phyloP scores from a whole-genome alignment of 2,888 invertebrate genomes.

The Orchesellides sinensis region DNA sequence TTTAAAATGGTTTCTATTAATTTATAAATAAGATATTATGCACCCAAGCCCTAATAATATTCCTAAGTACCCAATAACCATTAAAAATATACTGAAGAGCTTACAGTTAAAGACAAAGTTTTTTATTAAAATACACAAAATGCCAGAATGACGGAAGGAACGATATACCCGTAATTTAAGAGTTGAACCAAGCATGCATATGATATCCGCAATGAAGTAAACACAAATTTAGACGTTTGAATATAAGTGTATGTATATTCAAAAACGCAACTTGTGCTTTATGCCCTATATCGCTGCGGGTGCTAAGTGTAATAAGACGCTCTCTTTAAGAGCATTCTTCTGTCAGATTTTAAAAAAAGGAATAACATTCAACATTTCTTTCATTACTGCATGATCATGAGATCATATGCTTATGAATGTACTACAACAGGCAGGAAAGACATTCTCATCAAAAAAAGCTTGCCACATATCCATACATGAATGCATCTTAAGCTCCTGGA shows the following conservation, averaged over 20 bases:
- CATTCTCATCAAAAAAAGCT: not conserved
- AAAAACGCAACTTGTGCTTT: not conserved
- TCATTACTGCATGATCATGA: constrained; percentile 55
- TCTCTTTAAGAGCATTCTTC: constrained; percentile 22
- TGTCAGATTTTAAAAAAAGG: not conserved
- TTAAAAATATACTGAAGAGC: too few species aligned
- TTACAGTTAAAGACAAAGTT: not conserved
- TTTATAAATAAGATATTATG: too few species aligned
- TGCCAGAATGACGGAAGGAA: not conserved
- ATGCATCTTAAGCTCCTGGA: constrained; percentile 59
- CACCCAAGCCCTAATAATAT: too few species aligned
- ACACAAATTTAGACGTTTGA: constrained; percentile 25
- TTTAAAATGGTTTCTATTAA: too few species aligned
- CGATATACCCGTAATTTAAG: not conserved
- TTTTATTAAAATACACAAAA: constrained; percentile 2
- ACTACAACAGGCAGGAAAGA: constrained; percentile 2
- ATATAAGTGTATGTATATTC: not conserved
- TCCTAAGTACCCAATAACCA: too few species aligned
- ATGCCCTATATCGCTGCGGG: constrained; percentile 49
- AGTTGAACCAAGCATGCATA: not conserved
- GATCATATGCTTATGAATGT: not conserved
- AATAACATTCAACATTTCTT: constrained; percentile 59
- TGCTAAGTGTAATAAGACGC: constrained; percentile 53
- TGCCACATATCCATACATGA: constrained; percentile 36
- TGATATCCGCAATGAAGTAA: constrained; percentile 9